A percentile compares a stretch with the other conserved stretches of the same genome.
These are phyloP conservation scores for Phalacrocorax aristotelis DNA, from an alignment of 2,113 vertebrate genomes.

Conservation along the genomic window DNA sequence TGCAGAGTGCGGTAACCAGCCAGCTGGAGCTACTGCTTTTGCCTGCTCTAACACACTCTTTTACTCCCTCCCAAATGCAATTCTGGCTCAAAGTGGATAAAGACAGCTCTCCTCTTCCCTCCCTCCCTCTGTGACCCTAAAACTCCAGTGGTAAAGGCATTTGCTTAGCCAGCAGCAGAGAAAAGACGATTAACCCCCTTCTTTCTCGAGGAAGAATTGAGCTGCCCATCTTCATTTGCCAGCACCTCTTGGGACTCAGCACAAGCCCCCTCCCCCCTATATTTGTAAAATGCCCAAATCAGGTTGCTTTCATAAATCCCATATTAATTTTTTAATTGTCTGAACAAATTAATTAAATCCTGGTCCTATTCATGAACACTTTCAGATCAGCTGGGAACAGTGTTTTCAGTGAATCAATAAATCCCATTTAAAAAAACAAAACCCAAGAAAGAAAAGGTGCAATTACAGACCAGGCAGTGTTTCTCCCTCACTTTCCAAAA, in stretches of 20 bases:
- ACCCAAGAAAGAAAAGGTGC: too few relatives aligned
- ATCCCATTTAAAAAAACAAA: neutral
- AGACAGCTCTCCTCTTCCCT: neutral
- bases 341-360: neutral
- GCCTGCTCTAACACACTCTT: neutral
- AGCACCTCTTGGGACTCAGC: neutral
- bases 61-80: neutral
- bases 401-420: neutral
- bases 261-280: fast-evolving
- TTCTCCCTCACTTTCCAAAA: neutral
- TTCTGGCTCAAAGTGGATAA: neutral
- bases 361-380: neutral
- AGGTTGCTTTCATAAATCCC: neutral
- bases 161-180: neutral
- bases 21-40: neutral
- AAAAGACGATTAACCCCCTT: neutral
- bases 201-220: neutral
- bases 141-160: neutral
- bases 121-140: neutral
- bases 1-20: neutral
- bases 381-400: neutral
- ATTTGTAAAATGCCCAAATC: neutral
- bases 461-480: neutral
- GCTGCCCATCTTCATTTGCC: neutral
- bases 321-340: neutral